phyloP scores from a whole-genome alignment of 2,113 vertebrate species.

The Penelope pileata region DNA sequence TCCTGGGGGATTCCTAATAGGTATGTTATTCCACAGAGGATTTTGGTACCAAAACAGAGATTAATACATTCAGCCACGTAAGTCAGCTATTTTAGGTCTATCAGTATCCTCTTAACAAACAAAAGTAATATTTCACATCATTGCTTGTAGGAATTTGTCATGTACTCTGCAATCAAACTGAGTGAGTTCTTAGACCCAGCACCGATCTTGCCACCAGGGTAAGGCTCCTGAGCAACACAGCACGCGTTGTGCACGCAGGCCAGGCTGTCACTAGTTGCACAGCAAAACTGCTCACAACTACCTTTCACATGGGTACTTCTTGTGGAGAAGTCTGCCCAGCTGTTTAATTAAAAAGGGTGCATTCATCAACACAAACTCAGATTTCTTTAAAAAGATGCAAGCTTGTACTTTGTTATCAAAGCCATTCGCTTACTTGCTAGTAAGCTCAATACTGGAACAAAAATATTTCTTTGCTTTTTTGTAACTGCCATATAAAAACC shows the following conservation, averaged over 20 bases:
- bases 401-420: not conserved
- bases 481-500: not conserved
- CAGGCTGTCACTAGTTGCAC: not conserved
- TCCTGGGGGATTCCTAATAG: not conserved
- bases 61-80: not conserved
- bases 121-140: not conserved
- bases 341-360: not conserved
- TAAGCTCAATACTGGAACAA: not conserved
- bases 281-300: not conserved
- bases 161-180: not conserved
- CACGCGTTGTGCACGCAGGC: too few relatives aligned
- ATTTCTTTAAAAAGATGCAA: not conserved
- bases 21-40: not conserved
- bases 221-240: not conserved
- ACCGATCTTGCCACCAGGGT: constrained; percentile 9
- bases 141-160: not conserved
- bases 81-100: not conserved
- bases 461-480: not conserved
- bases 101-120: not conserved
- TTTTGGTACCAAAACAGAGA: not conserved
- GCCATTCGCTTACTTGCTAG: not conserved
- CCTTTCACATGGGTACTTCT: not conserved
- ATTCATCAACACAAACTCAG: not conserved
- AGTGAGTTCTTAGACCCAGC: constrained; percentile 21
- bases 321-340: not conserved